Percentiles rank a stretch among this genome's conserved stretches.
phyloP scores from a whole-genome alignment of 1,140 invertebrate species.

The Theocolax elegans region DNA sequence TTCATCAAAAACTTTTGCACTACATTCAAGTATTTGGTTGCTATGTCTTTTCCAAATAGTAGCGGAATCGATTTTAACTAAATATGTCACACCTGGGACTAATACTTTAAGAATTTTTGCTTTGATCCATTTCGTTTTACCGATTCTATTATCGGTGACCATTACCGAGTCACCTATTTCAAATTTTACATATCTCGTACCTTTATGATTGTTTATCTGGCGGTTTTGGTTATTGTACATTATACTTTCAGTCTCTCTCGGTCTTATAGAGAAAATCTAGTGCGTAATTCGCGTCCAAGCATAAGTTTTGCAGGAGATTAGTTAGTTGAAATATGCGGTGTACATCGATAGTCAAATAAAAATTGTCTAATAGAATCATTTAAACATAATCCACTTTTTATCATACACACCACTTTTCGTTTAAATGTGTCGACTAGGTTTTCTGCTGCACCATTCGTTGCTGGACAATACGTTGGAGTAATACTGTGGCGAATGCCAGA shows the following conservation, averaged over 20 bases:
- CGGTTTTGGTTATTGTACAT: neutral
- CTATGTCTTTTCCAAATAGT: neutral
- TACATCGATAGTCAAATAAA: neutral
- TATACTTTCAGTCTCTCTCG: neutral
- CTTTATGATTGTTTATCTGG: neutral
- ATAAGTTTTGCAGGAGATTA: neutral
- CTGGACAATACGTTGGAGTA: neutral
- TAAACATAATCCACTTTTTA: too few species aligned
- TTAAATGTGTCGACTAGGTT: neutral
- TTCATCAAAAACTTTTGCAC: too few species aligned
- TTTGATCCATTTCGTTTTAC: neutral
- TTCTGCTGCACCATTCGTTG: too few species aligned
- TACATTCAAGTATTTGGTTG: neutral
- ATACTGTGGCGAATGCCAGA: neutral
- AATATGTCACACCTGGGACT: neutral
- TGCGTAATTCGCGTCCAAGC: neutral
- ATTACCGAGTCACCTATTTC: neutral
- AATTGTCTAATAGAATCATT: neutral
- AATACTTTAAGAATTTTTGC: neutral
- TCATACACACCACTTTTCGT: neutral
- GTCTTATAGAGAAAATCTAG: neutral
- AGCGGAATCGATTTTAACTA: neutral
- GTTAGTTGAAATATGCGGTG: neutral
- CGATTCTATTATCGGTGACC: neutral
- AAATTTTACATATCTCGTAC: neutral